Conservation (phyloP, 2,888 invertebrate species). For the Dolomedes plantarius region DNA sequence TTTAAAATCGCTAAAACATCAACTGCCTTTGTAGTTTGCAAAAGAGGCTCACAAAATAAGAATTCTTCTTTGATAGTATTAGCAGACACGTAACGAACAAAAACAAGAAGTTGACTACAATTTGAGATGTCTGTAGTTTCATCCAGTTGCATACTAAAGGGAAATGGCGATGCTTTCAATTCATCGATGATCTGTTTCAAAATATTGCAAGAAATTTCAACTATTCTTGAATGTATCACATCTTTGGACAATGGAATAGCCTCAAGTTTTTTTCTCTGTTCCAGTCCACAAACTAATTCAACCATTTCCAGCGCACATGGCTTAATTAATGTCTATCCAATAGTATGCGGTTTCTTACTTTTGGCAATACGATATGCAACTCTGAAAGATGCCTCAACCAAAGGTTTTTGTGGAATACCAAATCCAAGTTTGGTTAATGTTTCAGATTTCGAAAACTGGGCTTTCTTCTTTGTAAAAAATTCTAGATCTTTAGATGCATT, state of each 20-base stretch:
- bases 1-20: too few relatives aligned
- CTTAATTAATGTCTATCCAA: conserved; percentile 46
- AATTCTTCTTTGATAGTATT: conserved; percentile 65
- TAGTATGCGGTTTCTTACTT: conserved; percentile 39
- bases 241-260: conserved; percentile 62
- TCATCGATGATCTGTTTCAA: conserved; percentile 61
- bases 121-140: conserved; percentile 77
- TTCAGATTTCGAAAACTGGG: too few relatives aligned
- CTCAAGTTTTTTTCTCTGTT: conserved; percentile 66
- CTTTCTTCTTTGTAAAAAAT: too few relatives aligned
- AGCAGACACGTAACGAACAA: conserved; percentile 57
- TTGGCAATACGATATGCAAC: conserved; percentile 29
- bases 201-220: conserved; percentile 58
- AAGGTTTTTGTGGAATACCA: neutral
- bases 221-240: conserved; percentile 58
- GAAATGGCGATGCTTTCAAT: conserved; percentile 57
- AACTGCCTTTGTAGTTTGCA: too few relatives aligned
- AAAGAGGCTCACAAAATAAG: conserved; percentile 59
- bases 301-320: conserved; percentile 31
- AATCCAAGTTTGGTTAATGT: too few relatives aligned
- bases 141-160: conserved; percentile 73
- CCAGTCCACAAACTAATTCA: conserved; percentile 54
- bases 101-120: conserved; percentile 53
- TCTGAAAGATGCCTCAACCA: conserved; percentile 27
- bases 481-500: too few relatives aligned